Evolutionary conservation across 2,797 vertebrate species (phyloP).

Genomic region (Rallus crepitans): DNA sequence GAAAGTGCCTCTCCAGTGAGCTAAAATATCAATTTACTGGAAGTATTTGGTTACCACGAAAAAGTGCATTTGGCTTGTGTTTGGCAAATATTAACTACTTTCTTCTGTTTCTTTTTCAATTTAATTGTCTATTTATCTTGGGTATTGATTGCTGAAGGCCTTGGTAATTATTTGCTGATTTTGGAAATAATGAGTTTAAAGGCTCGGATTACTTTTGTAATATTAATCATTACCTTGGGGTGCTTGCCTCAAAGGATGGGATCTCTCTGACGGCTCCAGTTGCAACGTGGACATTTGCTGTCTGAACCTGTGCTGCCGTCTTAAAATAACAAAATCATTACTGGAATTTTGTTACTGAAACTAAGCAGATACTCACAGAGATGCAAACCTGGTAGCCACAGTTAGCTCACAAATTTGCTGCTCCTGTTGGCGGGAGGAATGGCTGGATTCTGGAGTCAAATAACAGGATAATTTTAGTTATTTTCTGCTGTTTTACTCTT

Average conservation of each 20-base stretch:
- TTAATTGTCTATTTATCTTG: conserved; percentile 60
- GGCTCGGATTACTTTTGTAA: not conserved
- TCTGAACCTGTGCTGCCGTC: not conserved
- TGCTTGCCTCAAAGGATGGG: not conserved
- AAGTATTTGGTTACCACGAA: conserved; percentile 65
- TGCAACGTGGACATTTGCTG: not conserved
- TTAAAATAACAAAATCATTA: conserved; percentile 40
- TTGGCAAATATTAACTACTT: conserved; percentile 60
- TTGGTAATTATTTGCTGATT: conserved; percentile 60
- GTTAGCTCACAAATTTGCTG: not conserved
- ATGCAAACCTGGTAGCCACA: not conserved
- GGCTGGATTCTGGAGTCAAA: not conserved
- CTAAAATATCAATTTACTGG: conserved; percentile 67
- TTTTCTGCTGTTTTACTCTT: not conserved
- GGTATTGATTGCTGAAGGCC: conserved; percentile 32
- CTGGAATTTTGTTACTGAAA: not conserved
- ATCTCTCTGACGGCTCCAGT: not conserved
- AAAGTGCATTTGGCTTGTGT: conserved; percentile 36
- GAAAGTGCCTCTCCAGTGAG: conserved; percentile 51
- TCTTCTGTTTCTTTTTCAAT: conserved; percentile 55
- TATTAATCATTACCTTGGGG: conserved; percentile 42
- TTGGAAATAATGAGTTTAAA: conserved; percentile 43
- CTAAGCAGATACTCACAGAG: not conserved
- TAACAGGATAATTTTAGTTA: not conserved
- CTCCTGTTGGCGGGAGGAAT: not conserved